Conservation (phyloP, 2,888 invertebrate species). For the Lutraria lutraria region DNA sequence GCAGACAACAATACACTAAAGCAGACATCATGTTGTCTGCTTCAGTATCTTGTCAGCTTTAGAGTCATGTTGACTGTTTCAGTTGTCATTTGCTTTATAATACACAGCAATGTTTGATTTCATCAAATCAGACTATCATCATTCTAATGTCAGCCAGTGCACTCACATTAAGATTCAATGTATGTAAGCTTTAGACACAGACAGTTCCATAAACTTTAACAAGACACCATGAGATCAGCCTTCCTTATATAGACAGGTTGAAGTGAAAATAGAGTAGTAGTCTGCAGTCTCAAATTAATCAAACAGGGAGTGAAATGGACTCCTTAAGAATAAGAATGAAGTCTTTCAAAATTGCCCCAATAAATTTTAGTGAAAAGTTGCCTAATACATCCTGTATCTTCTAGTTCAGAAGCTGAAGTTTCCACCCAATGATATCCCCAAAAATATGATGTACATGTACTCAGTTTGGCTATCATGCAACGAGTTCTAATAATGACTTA, state of each 20-base stretch:
- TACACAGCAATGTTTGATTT: not conserved
- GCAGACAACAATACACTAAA: too few relatives aligned
- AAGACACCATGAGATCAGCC: not conserved
- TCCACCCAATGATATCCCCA: too few relatives aligned
- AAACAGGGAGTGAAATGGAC: too few relatives aligned
- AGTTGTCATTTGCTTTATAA: not conserved
- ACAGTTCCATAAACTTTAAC: not conserved
- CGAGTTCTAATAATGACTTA: not conserved
- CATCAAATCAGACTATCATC: not conserved
- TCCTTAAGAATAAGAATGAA: too few relatives aligned
- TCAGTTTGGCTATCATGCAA: too few relatives aligned
- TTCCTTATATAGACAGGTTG: not conserved
- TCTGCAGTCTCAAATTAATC: not conserved
- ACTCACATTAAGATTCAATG: not conserved
- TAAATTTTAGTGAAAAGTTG: too few relatives aligned
- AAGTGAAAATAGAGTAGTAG: not conserved
- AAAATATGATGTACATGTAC: too few relatives aligned
- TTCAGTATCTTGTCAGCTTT: too few relatives aligned
- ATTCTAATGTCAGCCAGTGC: constrained; percentile 1
- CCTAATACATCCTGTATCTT: too few relatives aligned
- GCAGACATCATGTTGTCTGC: too few relatives aligned
- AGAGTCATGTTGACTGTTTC: not conserved
- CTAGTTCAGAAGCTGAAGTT: too few relatives aligned
- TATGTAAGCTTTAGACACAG: not conserved
- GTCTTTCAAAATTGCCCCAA: too few relatives aligned